phyloP scores from a whole-genome alignment of 1,140 invertebrate species.

The Neodiprion virginianus region DNA sequence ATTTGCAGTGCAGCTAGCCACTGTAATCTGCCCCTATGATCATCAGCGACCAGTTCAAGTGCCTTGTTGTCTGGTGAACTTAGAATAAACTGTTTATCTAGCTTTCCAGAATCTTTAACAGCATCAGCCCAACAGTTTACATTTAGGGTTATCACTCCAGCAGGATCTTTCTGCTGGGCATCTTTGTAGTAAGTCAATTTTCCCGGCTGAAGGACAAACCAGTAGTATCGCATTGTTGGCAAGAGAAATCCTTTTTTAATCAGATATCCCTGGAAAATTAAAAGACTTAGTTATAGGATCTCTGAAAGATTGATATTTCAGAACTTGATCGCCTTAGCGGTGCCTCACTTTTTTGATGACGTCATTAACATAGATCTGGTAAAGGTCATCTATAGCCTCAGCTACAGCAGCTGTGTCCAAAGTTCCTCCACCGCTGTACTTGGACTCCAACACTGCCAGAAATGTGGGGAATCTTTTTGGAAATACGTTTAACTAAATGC shows the following conservation, averaged over 20 bases:
- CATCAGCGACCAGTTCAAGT: constrained; percentile 73
- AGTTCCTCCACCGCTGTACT: constrained; percentile 67
- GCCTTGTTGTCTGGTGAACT: constrained; percentile 70
- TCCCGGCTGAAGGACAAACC: constrained; percentile 79
- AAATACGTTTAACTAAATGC: constrained; percentile 18
- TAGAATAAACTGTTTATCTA: constrained; percentile 65
- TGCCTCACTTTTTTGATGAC: constrained; percentile 78
- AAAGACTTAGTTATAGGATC: neutral
- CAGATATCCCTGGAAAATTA: constrained; percentile 67
- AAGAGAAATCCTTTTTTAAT: constrained; percentile 77
- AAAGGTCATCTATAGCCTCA: constrained; percentile 77
- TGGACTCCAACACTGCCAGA: constrained; percentile 75
- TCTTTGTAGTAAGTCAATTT: constrained; percentile 79
- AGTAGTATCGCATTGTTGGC: constrained; percentile 78
- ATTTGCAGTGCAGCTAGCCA: constrained; percentile 75
- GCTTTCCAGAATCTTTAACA: constrained; percentile 61
- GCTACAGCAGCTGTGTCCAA: constrained; percentile 68
- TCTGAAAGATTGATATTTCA: constrained; percentile 1
- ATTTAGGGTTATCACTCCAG: constrained; percentile 71
- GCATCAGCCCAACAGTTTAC: constrained; percentile 72
- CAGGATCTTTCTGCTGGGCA: constrained; percentile 73
- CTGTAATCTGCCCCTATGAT: constrained; percentile 75
- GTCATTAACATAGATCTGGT: constrained; percentile 80
- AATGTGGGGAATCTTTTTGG: constrained; percentile 68
- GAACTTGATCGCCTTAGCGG: neutral